These are phyloP conservation scores for Pachypeltis micranthus DNA, from an alignment of 1,140 invertebrate genomes.

Conservation along the genomic window DNA sequence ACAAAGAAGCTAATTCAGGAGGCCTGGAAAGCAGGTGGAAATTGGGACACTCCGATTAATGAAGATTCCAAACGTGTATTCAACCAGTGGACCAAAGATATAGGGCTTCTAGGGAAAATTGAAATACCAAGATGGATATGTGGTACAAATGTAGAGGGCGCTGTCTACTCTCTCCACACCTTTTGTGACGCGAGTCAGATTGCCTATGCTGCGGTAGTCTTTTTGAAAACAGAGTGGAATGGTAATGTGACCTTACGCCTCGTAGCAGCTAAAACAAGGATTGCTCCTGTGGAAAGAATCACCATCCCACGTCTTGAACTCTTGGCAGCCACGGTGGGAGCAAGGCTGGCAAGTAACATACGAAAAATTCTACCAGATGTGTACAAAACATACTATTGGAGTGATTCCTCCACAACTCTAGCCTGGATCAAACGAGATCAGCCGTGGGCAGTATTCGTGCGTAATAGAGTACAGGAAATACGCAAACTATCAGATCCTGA, in stretches of 20 bases:
- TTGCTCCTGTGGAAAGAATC: constrained; percentile 29
- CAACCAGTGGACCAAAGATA: neutral
- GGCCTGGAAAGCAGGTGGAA: neutral
- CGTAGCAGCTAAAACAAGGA: constrained; percentile 31
- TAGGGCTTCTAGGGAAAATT: neutral
- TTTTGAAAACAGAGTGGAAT: constrained; percentile 26
- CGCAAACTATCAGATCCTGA: too few relatives aligned
- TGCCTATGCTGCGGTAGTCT: constrained; percentile 28
- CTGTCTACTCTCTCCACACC: constrained; percentile 25
- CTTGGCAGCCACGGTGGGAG: constrained; percentile 33
- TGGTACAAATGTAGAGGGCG: too few relatives aligned
- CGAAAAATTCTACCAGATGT: neutral
- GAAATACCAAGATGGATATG: neutral
- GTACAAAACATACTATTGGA: neutral
- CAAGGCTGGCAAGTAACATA: constrained; percentile 21
- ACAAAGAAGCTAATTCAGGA: neutral
- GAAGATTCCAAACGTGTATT: neutral
- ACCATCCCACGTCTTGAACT: constrained; percentile 36
- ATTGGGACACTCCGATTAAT: neutral
- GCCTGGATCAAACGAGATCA: neutral
- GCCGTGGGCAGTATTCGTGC: neutral
- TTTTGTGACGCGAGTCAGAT: constrained; percentile 31
- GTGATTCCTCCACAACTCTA: neutral
- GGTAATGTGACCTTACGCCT: constrained; percentile 26
- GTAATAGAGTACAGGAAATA: constrained; percentile 2